These are phyloP conservation scores for Phoeniculus purpureus DNA, from an alignment of 2,797 vertebrate genomes.

Conservation along the genomic window DNA sequence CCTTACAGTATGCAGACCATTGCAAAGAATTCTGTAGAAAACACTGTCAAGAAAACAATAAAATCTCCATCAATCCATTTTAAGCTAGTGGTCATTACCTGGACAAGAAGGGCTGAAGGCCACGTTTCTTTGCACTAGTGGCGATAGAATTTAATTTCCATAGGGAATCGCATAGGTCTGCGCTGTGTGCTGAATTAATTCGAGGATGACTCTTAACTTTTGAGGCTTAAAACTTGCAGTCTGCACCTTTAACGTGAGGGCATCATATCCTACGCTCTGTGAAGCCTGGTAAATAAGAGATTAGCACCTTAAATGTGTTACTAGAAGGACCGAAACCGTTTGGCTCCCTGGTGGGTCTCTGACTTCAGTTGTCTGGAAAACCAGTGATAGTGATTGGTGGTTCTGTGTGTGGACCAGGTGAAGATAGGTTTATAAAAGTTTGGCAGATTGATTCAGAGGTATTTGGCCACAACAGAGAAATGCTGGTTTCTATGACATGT, in stretches of 20 bases:
- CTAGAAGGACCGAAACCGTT: background rate
- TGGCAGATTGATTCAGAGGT: background rate
- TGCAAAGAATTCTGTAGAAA: background rate
- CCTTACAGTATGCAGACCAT: background rate
- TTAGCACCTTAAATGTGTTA: background rate
- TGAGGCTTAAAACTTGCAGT: background rate
- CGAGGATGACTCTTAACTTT: background rate
- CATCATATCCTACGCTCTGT: background rate
- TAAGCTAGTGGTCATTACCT: background rate
- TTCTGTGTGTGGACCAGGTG: background rate
- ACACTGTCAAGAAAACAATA: background rate
- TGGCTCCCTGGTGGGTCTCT: background rate
- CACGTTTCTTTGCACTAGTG: background rate
- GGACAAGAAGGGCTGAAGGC: background rate
- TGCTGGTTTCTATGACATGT: background rate
- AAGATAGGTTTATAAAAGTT: background rate
- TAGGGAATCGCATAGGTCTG: background rate
- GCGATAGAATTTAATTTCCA: background rate
- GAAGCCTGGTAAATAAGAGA: background rate
- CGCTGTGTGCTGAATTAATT: background rate
- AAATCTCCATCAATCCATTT: background rate
- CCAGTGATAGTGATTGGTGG: background rate
- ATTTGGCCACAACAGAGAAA: background rate
- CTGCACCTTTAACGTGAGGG: rapidly evolving
- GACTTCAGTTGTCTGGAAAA: background rate